Conservation (phyloP, 2,888 invertebrate species). For the Eupelmus urozonus region DNA sequence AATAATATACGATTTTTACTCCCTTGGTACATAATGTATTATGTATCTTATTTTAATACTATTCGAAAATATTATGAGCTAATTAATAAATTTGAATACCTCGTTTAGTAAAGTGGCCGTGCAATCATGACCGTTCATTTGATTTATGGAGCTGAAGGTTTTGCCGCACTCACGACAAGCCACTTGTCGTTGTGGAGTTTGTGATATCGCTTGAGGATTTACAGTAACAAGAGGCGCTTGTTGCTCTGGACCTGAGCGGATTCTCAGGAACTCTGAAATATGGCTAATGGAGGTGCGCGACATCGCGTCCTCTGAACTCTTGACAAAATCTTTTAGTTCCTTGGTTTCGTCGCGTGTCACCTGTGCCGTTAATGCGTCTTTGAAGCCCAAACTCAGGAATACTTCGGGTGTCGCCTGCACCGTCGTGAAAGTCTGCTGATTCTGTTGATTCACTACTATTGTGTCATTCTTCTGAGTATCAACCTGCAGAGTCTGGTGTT, state of each 20-base stretch:
- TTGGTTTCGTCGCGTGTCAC: slow-evolving; percentile 71
- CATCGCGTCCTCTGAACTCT: slow-evolving; percentile 70
- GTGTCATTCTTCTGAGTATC: slow-evolving; percentile 69
- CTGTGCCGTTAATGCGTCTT: slow-evolving; percentile 69
- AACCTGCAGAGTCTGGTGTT: slow-evolving; percentile 68
- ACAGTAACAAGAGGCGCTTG: slow-evolving; percentile 71
- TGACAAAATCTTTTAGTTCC: slow-evolving; percentile 71
- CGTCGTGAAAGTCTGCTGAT: slow-evolving; percentile 71
- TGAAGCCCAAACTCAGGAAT: slow-evolving; percentile 73
- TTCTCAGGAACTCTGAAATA: slow-evolving; percentile 74
- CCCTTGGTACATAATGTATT: too few relatives aligned
- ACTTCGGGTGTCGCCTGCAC: slow-evolving; percentile 73
- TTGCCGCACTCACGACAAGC: slow-evolving; percentile 76
- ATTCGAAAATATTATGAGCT: too few relatives aligned
- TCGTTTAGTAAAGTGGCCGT: slow-evolving; percentile 67
- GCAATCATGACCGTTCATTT: slow-evolving; percentile 71
- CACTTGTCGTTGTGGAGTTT: slow-evolving; percentile 64
- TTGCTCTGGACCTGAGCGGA: slow-evolving; percentile 71
- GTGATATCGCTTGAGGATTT: slow-evolving; percentile 73
- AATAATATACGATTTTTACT: too few relatives aligned
- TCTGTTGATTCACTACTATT: slow-evolving; percentile 61
- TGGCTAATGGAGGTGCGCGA: slow-evolving; percentile 73
- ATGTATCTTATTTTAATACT: too few relatives aligned
- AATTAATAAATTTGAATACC: too few relatives aligned
- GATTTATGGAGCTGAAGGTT: slow-evolving; percentile 69